A percentile compares a stretch with the other conserved stretches of the same genome.
Conservation (phyloP, 2,888 invertebrate species). For the Lamellibrachia columna region DNA sequence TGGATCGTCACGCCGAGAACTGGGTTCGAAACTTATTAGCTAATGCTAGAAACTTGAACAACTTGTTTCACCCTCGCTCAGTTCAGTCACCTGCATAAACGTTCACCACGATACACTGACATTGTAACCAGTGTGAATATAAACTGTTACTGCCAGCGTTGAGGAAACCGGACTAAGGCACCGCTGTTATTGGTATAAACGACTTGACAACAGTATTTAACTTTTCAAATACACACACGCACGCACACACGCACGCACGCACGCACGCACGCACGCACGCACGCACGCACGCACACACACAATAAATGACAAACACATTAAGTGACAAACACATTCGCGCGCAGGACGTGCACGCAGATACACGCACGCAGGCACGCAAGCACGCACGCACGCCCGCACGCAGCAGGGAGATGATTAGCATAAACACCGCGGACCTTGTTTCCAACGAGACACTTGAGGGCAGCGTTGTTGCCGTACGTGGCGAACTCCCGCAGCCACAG, state of each 20-base stretch:
- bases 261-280: neutral
- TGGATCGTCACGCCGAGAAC: neutral
- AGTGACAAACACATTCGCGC: too few species aligned
- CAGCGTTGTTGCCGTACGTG: constrained; percentile 48
- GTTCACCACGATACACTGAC: too few species aligned
- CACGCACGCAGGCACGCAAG: neutral
- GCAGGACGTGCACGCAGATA: neutral
- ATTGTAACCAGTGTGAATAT: too few species aligned
- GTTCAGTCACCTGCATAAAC: too few species aligned
- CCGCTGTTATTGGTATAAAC: too few species aligned
- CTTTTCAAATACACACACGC: neutral
- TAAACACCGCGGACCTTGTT: constrained; percentile 49
- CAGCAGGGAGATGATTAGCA: too few species aligned
- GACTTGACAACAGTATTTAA: too few species aligned
- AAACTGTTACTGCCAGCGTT: too few species aligned
- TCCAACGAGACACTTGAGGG: constrained; percentile 53
- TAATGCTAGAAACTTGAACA: neutral
- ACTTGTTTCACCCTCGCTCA: neutral
- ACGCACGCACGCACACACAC: neutral
- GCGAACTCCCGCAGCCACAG: constrained; percentile 58
- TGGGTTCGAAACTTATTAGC: neutral
- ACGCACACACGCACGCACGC: neutral
- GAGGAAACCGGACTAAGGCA: too few species aligned
- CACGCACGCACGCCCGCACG: neutral
- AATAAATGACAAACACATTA: too few species aligned